Evolutionary conservation across 53 echinoderm and acorn worm species (phyloP).

Genomic region (Holothuria scabra): DNA sequence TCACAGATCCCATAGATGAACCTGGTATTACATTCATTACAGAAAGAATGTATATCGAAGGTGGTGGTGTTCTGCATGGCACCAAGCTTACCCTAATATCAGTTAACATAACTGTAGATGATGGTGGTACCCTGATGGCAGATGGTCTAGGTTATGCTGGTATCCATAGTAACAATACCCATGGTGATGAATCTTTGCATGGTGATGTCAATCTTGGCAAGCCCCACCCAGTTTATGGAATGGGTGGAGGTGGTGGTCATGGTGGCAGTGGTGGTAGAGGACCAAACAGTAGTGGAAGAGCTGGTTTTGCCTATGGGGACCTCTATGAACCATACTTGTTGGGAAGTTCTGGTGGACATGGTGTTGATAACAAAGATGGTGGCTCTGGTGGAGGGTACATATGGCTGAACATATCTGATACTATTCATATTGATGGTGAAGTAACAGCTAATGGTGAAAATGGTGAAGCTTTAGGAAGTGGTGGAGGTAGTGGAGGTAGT

Average conservation of each 20-base stretch:
- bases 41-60: conserved; percentile 72
- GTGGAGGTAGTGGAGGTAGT: conserved; percentile 93
- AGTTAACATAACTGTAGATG: conserved; percentile 87
- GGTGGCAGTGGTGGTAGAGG: conserved; percentile 94
- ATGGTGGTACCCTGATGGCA: conserved; percentile 75
- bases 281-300: conserved; percentile 36
- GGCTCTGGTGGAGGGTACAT: conserved; percentile 87
- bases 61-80: conserved; percentile 83
- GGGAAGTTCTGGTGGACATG: conserved; percentile 83
- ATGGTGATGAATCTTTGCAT: conserved; percentile 75
- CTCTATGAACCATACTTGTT: conserved; percentile 85
- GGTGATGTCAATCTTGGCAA: conserved; percentile 91
- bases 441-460: conserved; percentile 66
- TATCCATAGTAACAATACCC: conserved; percentile 69
- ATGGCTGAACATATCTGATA: conserved; percentile 90
- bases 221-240: conserved; percentile 57
- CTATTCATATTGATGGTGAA: conserved; percentile 85
- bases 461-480: conserved; percentile 59
- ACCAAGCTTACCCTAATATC: conserved; percentile 74
- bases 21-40: conserved; percentile 84
- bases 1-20: conserved; percentile 81
- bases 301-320: conserved; percentile 93
- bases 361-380: conserved; percentile 48
- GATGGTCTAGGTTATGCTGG: conserved; percentile 82
- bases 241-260: conserved; percentile 83